A percentile compares a stretch with the other conserved stretches of the same genome.
These are phyloP conservation scores for Sebastiscus albofasciatus DNA, from an alignment of 2,797 vertebrate species.

Conservation along the genomic window DNA sequence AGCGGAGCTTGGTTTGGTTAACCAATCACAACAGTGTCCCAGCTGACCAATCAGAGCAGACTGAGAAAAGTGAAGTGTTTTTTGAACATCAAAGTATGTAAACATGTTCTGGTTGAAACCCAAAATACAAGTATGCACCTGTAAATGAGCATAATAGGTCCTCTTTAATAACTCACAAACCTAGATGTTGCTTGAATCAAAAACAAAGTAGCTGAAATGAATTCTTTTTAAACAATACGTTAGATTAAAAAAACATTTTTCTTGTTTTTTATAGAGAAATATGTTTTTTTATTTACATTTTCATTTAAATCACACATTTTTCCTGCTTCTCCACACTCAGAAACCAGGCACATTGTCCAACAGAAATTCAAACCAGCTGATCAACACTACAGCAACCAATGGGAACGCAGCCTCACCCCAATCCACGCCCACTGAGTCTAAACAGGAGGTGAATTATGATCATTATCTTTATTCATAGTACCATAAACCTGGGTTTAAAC, in stretches of 20 bases:
- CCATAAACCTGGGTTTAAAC: background rate
- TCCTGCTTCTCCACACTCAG: slow-evolving; percentile 26
- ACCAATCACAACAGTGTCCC: too few species aligned
- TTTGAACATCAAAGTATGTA: too few species aligned
- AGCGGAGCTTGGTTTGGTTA: too few species aligned
- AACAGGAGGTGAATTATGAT: slow-evolving; percentile 59
- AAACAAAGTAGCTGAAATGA: background rate
- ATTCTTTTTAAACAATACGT: background rate
- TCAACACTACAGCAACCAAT: slow-evolving; percentile 83
- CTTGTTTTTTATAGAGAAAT: background rate
- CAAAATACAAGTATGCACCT: too few species aligned
- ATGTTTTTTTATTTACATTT: background rate
- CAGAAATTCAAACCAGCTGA: slow-evolving; percentile 84
- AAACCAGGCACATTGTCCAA: slow-evolving; percentile 77
- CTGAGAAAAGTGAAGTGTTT: too few species aligned
- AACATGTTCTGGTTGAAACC: too few species aligned
- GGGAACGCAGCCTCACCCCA: slow-evolving; percentile 76
- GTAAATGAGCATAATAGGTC: too few species aligned
- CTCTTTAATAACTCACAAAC: background rate
- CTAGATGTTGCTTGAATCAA: background rate
- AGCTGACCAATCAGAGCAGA: too few species aligned
- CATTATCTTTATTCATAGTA: background rate
- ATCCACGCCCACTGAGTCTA: slow-evolving; percentile 69
- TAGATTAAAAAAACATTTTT: too few species aligned
- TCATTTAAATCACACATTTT: background rate